A percentile compares a stretch with the other conserved stretches of the same genome.
Conservation (phyloP, 2,113 vertebrate species). For the Trinectes maculatus region DNA sequence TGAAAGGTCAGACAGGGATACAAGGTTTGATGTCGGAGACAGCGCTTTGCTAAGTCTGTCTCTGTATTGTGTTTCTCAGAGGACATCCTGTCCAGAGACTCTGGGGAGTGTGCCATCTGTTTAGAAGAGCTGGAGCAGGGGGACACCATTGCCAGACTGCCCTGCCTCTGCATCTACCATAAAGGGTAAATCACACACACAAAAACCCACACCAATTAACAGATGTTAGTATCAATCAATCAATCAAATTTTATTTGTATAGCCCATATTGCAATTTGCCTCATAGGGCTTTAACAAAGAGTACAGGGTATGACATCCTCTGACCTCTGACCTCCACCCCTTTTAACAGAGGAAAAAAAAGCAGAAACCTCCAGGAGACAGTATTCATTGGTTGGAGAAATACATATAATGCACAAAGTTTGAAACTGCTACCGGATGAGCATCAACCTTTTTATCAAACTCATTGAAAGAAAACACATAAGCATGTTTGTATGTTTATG, state of each 20-base stretch:
- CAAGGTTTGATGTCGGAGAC: conserved; percentile 8
- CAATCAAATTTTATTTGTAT: too few relatives aligned
- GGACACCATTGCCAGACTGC: conserved; percentile 97
- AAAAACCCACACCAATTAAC: background rate
- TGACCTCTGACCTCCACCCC: too few relatives aligned
- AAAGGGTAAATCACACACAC: conserved; percentile 85
- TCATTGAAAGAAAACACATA: too few relatives aligned
- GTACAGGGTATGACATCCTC: too few relatives aligned
- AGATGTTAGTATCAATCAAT: too few relatives aligned
- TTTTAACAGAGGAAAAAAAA: background rate
- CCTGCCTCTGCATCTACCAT: conserved; percentile 98
- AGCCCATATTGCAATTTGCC: too few relatives aligned
- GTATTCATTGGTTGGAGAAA: background rate
- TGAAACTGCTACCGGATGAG: background rate
- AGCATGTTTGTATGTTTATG: too few relatives aligned
- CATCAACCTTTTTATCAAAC: background rate
- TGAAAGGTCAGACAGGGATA: conserved; percentile 45
- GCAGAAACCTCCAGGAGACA: too few relatives aligned
- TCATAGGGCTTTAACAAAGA: too few relatives aligned
- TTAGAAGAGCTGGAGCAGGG: conserved; percentile 95
- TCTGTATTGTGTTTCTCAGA: conserved; percentile 82
- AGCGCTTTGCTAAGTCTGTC: conserved; percentile 42
- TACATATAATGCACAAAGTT: background rate
- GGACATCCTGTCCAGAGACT: conserved; percentile 96
- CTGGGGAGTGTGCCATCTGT: conserved; percentile 98